Evolutionary conservation across 2,113 vertebrate genomes (phyloP).

Genomic region (Rallus limicola): DNA sequence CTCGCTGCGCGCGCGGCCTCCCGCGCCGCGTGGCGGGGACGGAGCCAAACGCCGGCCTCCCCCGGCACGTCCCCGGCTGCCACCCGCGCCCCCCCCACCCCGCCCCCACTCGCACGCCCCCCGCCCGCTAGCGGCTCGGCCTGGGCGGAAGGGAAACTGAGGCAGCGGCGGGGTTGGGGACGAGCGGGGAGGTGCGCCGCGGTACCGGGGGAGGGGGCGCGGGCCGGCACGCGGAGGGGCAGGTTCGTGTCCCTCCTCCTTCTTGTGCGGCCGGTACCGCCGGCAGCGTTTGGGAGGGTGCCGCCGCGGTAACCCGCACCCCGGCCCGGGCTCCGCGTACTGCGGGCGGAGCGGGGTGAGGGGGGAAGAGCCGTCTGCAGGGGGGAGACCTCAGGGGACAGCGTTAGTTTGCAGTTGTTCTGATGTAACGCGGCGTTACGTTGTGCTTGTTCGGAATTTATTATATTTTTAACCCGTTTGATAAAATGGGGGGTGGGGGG

Average conservation of each 20-base stretch:
- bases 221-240: too few species aligned
- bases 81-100: too few species aligned
- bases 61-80: not conserved
- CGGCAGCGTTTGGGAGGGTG: not conserved
- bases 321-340: too few species aligned
- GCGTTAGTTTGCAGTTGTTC: not conserved
- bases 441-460: too few species aligned
- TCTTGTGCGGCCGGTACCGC: not conserved
- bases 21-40: not conserved
- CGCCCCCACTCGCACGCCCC: too few species aligned
- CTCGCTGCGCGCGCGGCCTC: not conserved
- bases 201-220: too few species aligned
- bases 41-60: not conserved
- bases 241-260: not conserved
- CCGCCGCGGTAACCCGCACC: not conserved
- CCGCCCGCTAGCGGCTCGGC: not conserved
- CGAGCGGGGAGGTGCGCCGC: too few species aligned
- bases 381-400: too few species aligned
- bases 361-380: too few species aligned
- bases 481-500: too few species aligned
- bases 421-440: not conserved
- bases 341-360: too few species aligned
- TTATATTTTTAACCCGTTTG: not conserved
- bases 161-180: not conserved
- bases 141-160: not conserved